phyloP scores from a whole-genome alignment of 2,113 vertebrate species.

The Sterrhoptilus dennistouni region DNA sequence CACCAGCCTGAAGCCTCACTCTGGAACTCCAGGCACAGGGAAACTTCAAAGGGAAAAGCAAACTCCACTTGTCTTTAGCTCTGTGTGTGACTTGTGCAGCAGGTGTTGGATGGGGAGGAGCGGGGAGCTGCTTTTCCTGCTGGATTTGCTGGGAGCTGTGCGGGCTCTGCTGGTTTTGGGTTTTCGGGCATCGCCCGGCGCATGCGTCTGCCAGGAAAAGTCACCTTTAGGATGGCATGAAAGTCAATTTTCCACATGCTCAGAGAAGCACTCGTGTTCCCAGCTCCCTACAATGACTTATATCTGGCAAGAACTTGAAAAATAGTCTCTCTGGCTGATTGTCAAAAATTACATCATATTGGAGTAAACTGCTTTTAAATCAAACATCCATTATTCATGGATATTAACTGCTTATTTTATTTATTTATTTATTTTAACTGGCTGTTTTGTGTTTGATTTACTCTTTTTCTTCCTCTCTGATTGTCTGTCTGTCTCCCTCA shows the following conservation, averaged over 20 bases:
- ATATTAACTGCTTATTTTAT: slow-evolving; percentile 79
- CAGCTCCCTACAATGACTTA: slow-evolving; percentile 81
- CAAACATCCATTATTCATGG: slow-evolving; percentile 87
- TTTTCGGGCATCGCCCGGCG: neutral
- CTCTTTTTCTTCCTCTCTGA: slow-evolving; percentile 64
- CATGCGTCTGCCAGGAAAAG: slow-evolving; percentile 23
- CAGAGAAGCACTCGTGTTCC: slow-evolving; percentile 37
- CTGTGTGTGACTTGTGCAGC: neutral
- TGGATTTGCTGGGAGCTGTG: neutral
- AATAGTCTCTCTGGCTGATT: slow-evolving; percentile 88
- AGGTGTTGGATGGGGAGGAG: neutral
- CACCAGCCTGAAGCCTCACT: slow-evolving; percentile 40
- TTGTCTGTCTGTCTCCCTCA: slow-evolving; percentile 59
- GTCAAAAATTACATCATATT: slow-evolving; percentile 94
- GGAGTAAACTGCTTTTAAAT: slow-evolving; percentile 86
- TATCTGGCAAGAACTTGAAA: slow-evolving; percentile 83
- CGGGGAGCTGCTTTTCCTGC: neutral
- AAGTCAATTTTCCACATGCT: slow-evolving; percentile 74
- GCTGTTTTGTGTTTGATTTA: slow-evolving; percentile 77
- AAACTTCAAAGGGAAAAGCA: slow-evolving; percentile 38
- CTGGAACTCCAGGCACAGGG: slow-evolving; percentile 30
- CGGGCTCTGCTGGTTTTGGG: neutral
- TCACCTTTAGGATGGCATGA: slow-evolving; percentile 74
- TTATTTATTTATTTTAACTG: slow-evolving; percentile 56
- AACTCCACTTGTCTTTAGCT: neutral